Conservation (phyloP, 2,888 invertebrate species). For the Desoria tigrina region DNA sequence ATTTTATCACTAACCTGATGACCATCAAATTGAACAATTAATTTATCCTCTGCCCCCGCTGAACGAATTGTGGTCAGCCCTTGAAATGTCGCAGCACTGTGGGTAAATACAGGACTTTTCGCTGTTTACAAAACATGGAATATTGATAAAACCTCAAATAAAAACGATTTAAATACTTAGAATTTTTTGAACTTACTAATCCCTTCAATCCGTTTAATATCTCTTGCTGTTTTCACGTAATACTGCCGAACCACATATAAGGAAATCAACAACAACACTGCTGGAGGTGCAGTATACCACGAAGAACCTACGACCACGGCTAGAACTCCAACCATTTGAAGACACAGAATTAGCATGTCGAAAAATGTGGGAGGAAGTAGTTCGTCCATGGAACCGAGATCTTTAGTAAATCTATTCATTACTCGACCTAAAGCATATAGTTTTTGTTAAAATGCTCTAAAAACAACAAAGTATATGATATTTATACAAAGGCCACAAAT, state of each 20-base stretch:
- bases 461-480: not conserved
- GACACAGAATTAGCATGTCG: slow-evolving; percentile 63
- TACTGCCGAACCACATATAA: slow-evolving; percentile 75
- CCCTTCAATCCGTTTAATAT: slow-evolving; percentile 66
- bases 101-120: slow-evolving; percentile 90
- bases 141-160: too few relatives aligned
- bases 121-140: slow-evolving; percentile 63
- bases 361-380: slow-evolving; percentile 67
- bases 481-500: not conserved
- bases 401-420: slow-evolving; percentile 80
- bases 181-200: slow-evolving; percentile 57
- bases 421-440: slow-evolving; percentile 69
- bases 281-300: slow-evolving; percentile 61
- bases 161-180: too few relatives aligned
- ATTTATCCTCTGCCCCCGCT: slow-evolving; percentile 75
- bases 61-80: slow-evolving; percentile 90
- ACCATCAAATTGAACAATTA: slow-evolving; percentile 73
- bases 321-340: slow-evolving; percentile 64
- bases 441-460: not conserved
- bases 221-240: slow-evolving; percentile 76
- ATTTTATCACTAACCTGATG: too few relatives aligned
- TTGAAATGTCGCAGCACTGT: slow-evolving; percentile 82
- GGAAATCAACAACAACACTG: slow-evolving; percentile 68
- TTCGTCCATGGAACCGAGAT: slow-evolving; percentile 73
- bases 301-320: slow-evolving; percentile 58